Base-by-base conservation (phyloP, 1,140 invertebrate species). In the Musca domestica region DNA sequence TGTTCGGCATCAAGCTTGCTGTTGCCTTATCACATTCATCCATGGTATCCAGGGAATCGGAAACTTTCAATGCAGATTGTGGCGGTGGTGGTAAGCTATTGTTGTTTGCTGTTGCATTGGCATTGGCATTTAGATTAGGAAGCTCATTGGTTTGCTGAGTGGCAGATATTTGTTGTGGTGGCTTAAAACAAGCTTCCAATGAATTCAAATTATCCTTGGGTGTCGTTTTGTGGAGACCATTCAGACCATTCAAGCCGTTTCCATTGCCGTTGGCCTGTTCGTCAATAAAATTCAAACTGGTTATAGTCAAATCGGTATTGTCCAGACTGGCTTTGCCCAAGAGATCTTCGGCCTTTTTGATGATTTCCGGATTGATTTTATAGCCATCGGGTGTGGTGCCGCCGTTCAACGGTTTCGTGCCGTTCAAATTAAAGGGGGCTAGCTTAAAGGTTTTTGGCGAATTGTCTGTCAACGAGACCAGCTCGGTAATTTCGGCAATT, bases 251-350 rank as follows among this genome's bases (percentile, higher is more conserved):
- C 19, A 65, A 17, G 23, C 20, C 70, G 9, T 30, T 30, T 68
- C 54, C 72, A 70, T 67, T 74, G 69, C 69, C 75, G 71, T 71
- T 70, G 19, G 73, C 72, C 64, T 82, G 78, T 71, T 87, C 86
- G 70, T 87, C 86, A 67, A 87, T 87, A 67, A 85, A 87, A 71
- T 86, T 87, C 3, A 87, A 74, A 17, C 86, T 86, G 51, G 86
- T 86, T 41, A 87, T 84, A 23, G 86, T 86, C n/a, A 86, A 81
- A 76, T 87, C 86, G 9, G 85, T 85, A 69, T 87, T 86, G 69
- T 87, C 85, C 64, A 87, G 74, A 17, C 76, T 82, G 6, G 75
- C 75, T 72, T 81, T 82, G 66, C 80, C 80, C 48, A 82, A 34
- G 48, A 82, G 70, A 70, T 80, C 76, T 67, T 82, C 80, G 2